These are phyloP conservation scores for Hyperopisus bebe DNA, from an alignment of 2,113 vertebrate genomes.

Conservation along the genomic window DNA sequence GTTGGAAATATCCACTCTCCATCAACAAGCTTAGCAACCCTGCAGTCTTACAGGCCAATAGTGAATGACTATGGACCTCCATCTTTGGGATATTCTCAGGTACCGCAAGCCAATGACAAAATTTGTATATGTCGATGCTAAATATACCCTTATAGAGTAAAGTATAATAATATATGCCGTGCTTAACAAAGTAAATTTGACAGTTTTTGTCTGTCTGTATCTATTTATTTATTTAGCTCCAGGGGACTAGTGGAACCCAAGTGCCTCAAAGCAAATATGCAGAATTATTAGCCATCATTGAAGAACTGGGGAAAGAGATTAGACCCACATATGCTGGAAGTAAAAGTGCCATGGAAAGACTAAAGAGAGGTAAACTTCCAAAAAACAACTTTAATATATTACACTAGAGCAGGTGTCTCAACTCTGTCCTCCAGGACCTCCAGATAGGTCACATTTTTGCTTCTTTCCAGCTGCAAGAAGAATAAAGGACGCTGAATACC, in stretches of 20 bases:
- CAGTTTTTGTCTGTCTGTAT: background rate
- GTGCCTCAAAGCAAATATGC: slow-evolving; percentile 97
- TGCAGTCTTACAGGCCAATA: slow-evolving; percentile 84
- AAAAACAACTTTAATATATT: background rate
- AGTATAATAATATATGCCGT: background rate
- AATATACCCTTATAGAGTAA: background rate
- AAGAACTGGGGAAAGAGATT: slow-evolving; percentile 96
- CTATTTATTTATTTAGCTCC: slow-evolving; percentile 16
- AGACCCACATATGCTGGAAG: slow-evolving; percentile 94
- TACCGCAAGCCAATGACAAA: slow-evolving; percentile 35
- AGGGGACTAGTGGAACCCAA: slow-evolving; percentile 84
- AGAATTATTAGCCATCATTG: slow-evolving; percentile 94
- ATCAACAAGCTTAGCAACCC: slow-evolving; percentile 80
- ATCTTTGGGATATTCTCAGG: slow-evolving; percentile 90
- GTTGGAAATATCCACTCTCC: slow-evolving; percentile 79
- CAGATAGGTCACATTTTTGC: background rate
- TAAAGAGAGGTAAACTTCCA: slow-evolving; percentile 79
- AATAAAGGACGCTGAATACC: background rate
- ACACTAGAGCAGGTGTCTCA: background rate
- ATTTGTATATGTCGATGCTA: background rate
- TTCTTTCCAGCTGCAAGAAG: background rate
- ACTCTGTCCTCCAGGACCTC: background rate
- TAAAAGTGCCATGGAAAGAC: slow-evolving; percentile 96
- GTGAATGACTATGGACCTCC: slow-evolving; percentile 93
- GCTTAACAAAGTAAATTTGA: background rate